phyloP scores from a whole-genome alignment of 2,113 vertebrate species.

The Esox niger region DNA sequence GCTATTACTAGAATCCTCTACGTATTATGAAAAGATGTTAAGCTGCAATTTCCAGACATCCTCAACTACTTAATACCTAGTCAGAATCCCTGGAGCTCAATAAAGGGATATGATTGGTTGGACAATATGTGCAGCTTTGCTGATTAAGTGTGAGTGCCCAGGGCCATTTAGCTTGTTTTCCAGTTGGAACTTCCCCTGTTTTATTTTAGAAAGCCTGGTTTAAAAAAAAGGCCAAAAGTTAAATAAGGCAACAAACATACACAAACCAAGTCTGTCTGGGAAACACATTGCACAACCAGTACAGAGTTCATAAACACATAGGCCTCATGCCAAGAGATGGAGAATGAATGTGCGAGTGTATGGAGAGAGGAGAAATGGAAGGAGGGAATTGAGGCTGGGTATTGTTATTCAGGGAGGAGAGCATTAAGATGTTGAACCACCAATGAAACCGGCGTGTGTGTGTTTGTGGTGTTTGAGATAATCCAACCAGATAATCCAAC shows the following conservation, averaged over 20 bases:
- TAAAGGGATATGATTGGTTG: too few species aligned
- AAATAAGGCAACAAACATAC: not conserved
- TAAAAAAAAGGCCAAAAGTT: not conserved
- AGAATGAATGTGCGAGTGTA: not conserved
- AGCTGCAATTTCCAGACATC: too few species aligned
- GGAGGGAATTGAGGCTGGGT: not conserved
- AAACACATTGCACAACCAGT: constrained; percentile 1
- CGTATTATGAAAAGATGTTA: too few species aligned
- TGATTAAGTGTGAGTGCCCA: too few species aligned
- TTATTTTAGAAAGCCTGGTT: too few species aligned
- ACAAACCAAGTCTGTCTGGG: not conserved
- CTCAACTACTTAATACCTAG: too few species aligned
- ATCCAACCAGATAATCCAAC: not conserved
- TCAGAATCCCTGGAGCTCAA: too few species aligned
- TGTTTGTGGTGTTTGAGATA: not conserved
- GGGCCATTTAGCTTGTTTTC: too few species aligned
- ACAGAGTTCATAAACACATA: constrained; percentile 1
- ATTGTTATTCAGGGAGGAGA: not conserved
- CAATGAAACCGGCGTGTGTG: not conserved
- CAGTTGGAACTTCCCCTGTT: too few species aligned
- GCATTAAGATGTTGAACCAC: not conserved
- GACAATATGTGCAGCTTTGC: too few species aligned
- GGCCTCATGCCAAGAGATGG: not conserved
- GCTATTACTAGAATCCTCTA: too few species aligned
- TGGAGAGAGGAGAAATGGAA: constrained; percentile 3